phyloP scores from a whole-genome alignment of 2,888 invertebrate genomes.

The Helleia helle region DNA sequence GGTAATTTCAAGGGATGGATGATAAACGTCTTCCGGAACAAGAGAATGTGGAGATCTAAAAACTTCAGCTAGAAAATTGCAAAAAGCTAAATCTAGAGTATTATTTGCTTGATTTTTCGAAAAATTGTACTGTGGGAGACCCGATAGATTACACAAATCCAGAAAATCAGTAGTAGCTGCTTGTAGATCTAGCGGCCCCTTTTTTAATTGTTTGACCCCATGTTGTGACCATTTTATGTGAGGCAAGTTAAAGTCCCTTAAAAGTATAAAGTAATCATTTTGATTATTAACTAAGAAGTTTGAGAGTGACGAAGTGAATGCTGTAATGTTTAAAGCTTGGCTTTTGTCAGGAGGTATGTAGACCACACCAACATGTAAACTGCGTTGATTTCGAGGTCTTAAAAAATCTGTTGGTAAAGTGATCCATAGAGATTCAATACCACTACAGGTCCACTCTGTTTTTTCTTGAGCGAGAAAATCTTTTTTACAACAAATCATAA shows the following conservation, averaged over 20 bases:
- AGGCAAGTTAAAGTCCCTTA: background rate
- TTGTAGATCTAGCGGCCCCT: background rate
- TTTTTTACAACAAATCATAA: background rate
- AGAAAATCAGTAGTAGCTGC: background rate
- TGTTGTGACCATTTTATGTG: background rate
- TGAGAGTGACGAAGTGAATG: too few species aligned
- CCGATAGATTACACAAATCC: background rate
- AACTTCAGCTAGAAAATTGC: background rate
- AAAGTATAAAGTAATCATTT: background rate
- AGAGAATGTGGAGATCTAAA: background rate
- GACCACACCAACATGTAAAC: too few species aligned
- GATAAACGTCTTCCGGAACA: conserved; percentile 5
- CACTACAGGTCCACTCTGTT: background rate
- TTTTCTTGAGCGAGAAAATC: background rate
- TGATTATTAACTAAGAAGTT: background rate
- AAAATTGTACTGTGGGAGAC: background rate
- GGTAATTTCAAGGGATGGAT: conserved; percentile 11
- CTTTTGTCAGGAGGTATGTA: too few species aligned
- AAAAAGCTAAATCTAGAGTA: background rate
- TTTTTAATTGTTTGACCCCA: background rate
- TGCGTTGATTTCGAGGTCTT: too few species aligned
- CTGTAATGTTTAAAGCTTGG: too few species aligned
- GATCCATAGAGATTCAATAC: too few species aligned
- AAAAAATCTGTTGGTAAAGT: too few species aligned
- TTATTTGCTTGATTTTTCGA: background rate